Evolutionary conservation across 2,113 vertebrate species (phyloP).

Genomic region (Oceanites oceanicus): DNA sequence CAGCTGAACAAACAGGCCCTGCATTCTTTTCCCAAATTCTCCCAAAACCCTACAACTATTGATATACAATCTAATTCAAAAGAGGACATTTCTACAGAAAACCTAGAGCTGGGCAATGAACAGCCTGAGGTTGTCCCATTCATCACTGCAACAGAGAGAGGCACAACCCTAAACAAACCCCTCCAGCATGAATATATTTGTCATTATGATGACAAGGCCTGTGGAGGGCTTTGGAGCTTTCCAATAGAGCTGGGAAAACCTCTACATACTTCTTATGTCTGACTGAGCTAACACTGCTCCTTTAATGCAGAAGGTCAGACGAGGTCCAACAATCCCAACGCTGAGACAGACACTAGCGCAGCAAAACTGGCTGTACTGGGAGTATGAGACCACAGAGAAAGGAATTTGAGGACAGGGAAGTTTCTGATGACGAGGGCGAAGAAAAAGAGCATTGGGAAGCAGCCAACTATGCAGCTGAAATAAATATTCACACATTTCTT

Average conservation of each 20-base stretch:
- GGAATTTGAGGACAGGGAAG: slow-evolving; percentile 46
- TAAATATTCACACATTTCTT: slow-evolving; percentile 17
- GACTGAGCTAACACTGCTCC: slow-evolving; percentile 39
- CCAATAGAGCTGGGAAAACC: neutral
- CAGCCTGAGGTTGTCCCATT: neutral
- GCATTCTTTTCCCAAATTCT: neutral
- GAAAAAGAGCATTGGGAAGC: slow-evolving; percentile 30
- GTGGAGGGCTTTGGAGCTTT: neutral
- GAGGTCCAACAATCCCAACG: neutral
- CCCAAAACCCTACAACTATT: neutral
- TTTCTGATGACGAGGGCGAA: slow-evolving; percentile 47
- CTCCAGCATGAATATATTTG: neutral
- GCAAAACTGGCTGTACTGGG: slow-evolving; percentile 36
- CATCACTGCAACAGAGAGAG: neutral
- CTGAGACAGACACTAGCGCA: slow-evolving; percentile 47
- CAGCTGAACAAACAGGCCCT: neutral
- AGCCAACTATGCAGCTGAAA: slow-evolving; percentile 33
- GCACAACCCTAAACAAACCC: neutral
- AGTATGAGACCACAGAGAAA: slow-evolving; percentile 55
- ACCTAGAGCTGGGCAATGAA: neutral
- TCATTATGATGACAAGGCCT: neutral
- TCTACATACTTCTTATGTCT: slow-evolving; percentile 40
- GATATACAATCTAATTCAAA: neutral
- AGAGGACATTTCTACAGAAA: neutral
- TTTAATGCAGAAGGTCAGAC: slow-evolving; percentile 37